Base-by-base conservation (phyloP, 1,140 invertebrate species). In the Drosophila subobscura region DNA sequence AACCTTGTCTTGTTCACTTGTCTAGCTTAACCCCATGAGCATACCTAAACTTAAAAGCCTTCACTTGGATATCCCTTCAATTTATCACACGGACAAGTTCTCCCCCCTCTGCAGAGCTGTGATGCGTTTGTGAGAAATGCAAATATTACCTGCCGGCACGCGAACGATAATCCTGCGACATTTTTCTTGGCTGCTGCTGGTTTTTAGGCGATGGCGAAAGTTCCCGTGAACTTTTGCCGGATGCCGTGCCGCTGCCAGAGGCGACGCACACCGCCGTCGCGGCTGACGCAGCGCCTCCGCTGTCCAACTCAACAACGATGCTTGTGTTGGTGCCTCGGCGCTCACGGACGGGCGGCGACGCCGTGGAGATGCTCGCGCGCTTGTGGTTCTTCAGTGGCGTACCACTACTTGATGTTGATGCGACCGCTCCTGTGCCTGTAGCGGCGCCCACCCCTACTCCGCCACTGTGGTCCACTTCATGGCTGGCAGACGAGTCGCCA, bases 131-230 rank as follows among this genome's bases (percentile, higher is more conserved):
- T 72, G 67, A 72, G 56, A 81, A 67, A 78, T 74, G 45, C 54
- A 37, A 33, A 58, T 33, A 68, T 86, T 67, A 85, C 80, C 80
- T 85, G 68, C 88, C 89, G 53, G 91, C 86, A 72, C 85, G 80
- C 74, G 89, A 79, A 58, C 89, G 86, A 80, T 90, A 90, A 78
- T 91, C 91, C 65, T 88, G 83, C 59, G 90, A 91, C 72, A 90
- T 77, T 83, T 91, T 91, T 52, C 89, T 74, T 49, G 79, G 77
- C 66, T 90, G 89, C 53, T 89, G 89, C 57, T 80, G 77, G 77
- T 91, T 89, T 67, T 90, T 91, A n/a, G 91, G 90, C 44, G 90
- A 81, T 4, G 91, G 91, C 8, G 91, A 91, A 37, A 91, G 79
- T 78, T 91, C 90, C 41, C 90, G 84, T 1, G 85, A 90, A 86